Evolutionary conservation across 2,797 vertebrate species (phyloP).

Genomic region (Phrynocephalus forsythii): DNA sequence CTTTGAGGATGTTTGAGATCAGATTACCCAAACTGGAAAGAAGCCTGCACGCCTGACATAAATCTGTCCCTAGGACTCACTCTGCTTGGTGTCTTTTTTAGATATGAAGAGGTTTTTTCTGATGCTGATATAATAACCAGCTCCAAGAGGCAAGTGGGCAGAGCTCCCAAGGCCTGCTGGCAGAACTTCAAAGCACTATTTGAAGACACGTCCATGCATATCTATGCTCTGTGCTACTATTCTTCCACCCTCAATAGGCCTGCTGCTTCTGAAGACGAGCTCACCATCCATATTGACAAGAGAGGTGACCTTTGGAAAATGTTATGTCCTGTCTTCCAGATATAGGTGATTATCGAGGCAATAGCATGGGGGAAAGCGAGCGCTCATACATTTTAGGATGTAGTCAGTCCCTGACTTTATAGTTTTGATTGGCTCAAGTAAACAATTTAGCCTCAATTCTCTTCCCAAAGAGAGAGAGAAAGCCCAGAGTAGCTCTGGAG

Average conservation of each 20-base stretch:
- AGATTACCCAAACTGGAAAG: background rate
- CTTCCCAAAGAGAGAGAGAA: background rate
- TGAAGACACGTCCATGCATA: constrained; percentile 63
- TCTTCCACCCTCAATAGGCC: constrained; percentile 28
- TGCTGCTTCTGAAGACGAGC: constrained; percentile 49
- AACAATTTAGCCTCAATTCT: constrained; percentile 15
- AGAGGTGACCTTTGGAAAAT: constrained; percentile 51
- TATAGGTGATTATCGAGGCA: constrained; percentile 53
- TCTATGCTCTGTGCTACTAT: constrained; percentile 48
- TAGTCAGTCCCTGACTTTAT: constrained; percentile 50
- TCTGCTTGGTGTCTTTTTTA: constrained; percentile 4
- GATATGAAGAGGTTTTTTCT: constrained; percentile 56
- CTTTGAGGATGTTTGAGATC: background rate
- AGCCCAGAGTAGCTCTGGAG: background rate
- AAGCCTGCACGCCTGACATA: constrained; percentile 25
- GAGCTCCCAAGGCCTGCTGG: constrained; percentile 55
- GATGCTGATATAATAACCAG: constrained; percentile 29
- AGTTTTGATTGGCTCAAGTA: constrained; percentile 51
- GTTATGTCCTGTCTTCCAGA: constrained; percentile 25
- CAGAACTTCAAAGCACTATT: constrained; percentile 56
- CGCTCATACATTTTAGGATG: background rate
- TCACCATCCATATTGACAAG: constrained; percentile 38
- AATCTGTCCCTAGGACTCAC: constrained; percentile 34
- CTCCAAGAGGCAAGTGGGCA: constrained; percentile 57
- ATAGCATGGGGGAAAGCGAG: constrained; percentile 38